phyloP scores from a whole-genome alignment of 2,797 vertebrate genomes.

The Hydrophis major region DNA sequence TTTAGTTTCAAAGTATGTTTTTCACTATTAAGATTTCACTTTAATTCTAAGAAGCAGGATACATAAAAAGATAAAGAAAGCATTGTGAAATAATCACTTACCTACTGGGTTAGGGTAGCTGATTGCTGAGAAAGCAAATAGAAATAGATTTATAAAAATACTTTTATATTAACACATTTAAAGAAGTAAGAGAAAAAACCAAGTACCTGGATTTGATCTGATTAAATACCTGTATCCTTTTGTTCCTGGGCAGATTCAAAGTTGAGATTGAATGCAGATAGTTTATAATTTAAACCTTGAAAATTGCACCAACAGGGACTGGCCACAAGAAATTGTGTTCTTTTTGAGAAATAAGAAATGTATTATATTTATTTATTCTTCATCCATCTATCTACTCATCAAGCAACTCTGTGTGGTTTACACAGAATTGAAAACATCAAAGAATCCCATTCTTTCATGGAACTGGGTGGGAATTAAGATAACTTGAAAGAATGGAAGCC shows the following conservation, averaged over 20 bases:
- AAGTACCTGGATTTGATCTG: neutral
- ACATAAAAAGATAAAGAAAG: neutral
- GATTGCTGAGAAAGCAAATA: conserved; percentile 82
- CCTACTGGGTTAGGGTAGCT: conserved; percentile 89
- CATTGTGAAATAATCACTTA: conserved; percentile 61
- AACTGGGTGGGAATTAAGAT: neutral
- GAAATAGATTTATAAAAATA: conserved; percentile 51
- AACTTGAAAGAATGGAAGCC: neutral
- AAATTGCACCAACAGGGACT: neutral
- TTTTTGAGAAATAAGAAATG: neutral
- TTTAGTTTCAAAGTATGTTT: neutral
- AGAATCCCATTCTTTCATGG: conserved; percentile 11
- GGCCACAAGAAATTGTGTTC: neutral
- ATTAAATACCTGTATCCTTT: neutral
- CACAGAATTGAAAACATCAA: neutral
- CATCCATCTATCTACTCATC: neutral
- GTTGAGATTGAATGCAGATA: neutral
- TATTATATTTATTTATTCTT: neutral
- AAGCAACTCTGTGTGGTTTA: neutral
- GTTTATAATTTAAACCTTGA: neutral
- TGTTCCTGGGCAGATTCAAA: neutral
- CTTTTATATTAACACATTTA: conserved; percentile 32
- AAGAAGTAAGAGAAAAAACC: conserved; percentile 21
- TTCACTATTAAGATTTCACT: neutral
- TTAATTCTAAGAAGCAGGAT: neutral